A percentile compares a stretch with the other conserved stretches of the same genome.
phyloP scores from a whole-genome alignment of 2,797 vertebrate genomes.

The Graptemys geographica region DNA sequence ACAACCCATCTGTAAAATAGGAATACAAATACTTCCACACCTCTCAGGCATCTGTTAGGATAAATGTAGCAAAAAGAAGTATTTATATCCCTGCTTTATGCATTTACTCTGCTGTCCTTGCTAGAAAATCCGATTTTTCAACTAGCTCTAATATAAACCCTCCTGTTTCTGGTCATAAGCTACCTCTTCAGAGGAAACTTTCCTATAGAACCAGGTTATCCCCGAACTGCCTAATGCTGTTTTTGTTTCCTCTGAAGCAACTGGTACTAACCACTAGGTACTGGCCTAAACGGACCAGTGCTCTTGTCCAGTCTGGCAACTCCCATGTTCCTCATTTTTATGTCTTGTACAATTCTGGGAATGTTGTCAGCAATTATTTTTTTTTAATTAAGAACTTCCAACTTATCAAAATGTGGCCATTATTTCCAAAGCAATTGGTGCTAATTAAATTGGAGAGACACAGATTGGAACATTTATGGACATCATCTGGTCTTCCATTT shows the following conservation, averaged over 20 bases:
- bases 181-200: neutral
- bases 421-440: slow-evolving; percentile 17
- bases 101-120: slow-evolving; percentile 49
- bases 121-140: slow-evolving; percentile 58
- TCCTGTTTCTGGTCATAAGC: slow-evolving; percentile 5
- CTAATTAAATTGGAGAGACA: slow-evolving; percentile 60
- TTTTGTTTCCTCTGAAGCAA: neutral
- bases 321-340: neutral
- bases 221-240: neutral
- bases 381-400: neutral
- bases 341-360: neutral
- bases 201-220: neutral
- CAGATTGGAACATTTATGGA: slow-evolving; percentile 50
- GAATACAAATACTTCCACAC: slow-evolving; percentile 71
- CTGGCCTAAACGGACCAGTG: neutral
- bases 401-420: neutral
- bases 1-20: slow-evolving; percentile 64
- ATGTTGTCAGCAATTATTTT: neutral
- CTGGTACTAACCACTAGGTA: neutral
- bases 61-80: slow-evolving; percentile 61
- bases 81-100: slow-evolving; percentile 63
- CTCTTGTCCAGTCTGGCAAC: neutral
- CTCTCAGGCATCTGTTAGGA: slow-evolving; percentile 58
- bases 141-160: slow-evolving; percentile 3
- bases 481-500: slow-evolving; percentile 48